These are phyloP conservation scores for Malurus leucopterus DNA, from an alignment of 2,797 vertebrate genomes.

Conservation along the genomic window DNA sequence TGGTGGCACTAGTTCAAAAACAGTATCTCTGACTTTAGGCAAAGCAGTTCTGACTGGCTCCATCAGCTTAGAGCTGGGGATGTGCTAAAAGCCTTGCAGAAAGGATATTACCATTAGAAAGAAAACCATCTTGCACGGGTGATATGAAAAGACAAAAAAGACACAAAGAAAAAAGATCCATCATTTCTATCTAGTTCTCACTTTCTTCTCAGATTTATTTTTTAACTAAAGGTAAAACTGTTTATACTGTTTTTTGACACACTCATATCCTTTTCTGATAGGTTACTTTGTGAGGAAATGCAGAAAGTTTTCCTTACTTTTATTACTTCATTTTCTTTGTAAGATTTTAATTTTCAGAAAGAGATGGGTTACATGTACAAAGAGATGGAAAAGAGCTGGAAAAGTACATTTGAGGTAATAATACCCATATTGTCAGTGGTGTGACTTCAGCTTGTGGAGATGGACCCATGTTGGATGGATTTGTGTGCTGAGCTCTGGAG, in stretches of 20 bases:
- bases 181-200: background rate
- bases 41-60: background rate
- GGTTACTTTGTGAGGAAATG: background rate
- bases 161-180: background rate
- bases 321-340: background rate
- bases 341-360: background rate
- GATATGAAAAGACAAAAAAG: background rate
- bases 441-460: background rate
- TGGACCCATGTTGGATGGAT: no score
- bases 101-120: background rate
- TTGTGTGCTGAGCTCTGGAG: background rate
- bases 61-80: background rate
- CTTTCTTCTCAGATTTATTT: background rate
- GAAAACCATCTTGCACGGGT: background rate
- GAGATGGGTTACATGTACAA: background rate
- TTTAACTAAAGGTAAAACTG: background rate
- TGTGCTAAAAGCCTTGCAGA: background rate
- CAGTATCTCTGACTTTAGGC: background rate
- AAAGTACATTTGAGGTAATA: background rate
- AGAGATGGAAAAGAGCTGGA: background rate
- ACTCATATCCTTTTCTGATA: background rate
- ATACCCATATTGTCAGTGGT: background rate
- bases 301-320: background rate
- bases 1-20: background rate
- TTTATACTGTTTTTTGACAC: background rate